A percentile compares a stretch with the other conserved stretches of the same genome.
Evolutionary conservation across 2,113 vertebrate genomes (phyloP).

Genomic region (Pristiophorus japonicus): DNA sequence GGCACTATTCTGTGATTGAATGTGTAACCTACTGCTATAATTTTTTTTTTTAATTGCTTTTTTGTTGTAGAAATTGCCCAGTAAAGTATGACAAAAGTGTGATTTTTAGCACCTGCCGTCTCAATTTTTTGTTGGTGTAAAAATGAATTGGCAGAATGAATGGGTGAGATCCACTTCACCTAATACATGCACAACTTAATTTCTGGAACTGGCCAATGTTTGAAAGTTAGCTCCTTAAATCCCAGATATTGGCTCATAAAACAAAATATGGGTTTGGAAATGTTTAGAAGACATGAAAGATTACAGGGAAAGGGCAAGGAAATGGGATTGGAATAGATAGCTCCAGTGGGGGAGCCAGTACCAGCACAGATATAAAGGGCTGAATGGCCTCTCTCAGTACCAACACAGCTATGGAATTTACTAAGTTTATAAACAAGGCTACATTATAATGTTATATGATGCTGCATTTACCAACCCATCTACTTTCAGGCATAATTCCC

Average conservation of each 20-base stretch:
- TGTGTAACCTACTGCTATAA: neutral
- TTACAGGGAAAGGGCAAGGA: neutral
- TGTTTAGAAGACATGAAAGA: neutral
- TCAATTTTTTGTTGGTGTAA: neutral
- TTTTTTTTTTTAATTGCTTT: neutral
- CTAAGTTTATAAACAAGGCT: neutral
- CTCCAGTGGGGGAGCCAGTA: neutral
- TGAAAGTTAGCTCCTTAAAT: neutral
- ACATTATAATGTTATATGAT: neutral
- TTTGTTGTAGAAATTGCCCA: neutral
- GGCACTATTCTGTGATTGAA: neutral
- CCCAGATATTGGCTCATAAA: neutral
- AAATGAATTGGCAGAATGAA: neutral
- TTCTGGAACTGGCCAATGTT: neutral
- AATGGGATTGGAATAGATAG: neutral
- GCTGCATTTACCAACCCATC: too few species aligned
- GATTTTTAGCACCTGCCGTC: neutral
- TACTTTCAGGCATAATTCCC: too few species aligned
- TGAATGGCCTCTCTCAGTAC: neutral
- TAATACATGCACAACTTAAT: too few species aligned
- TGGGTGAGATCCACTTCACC: too few species aligned
- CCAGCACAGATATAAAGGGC: neutral
- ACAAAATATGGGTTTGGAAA: neutral
- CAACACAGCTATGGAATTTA: neutral
- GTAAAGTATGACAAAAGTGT: neutral